Conservation (phyloP, 2,797 vertebrate species). For the Artibeus jamaicensis region DNA sequence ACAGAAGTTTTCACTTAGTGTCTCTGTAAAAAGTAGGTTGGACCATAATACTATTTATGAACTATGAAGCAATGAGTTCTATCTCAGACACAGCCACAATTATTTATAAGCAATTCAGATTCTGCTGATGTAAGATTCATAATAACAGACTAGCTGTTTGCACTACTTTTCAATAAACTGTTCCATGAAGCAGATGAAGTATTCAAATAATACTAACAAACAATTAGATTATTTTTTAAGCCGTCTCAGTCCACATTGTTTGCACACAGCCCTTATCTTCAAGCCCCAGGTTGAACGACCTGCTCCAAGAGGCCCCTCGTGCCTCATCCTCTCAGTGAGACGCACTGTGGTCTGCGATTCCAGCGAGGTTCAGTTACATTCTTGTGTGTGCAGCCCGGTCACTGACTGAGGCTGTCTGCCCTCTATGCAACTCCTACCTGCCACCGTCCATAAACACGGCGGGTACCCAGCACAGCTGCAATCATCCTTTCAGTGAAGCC, state of each 20-base stretch:
- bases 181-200: background rate
- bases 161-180: conserved; percentile 17
- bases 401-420: background rate
- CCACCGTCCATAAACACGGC: background rate
- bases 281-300: background rate
- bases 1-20: background rate
- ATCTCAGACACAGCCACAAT: background rate
- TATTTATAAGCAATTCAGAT: conserved; percentile 8
- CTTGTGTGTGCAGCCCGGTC: background rate
- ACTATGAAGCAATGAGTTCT: background rate
- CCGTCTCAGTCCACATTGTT: background rate
- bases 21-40: background rate
- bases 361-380: background rate
- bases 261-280: background rate
- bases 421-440: background rate
- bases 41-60: background rate
- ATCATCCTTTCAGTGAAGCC: background rate
- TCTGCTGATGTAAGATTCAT: background rate
- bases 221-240: background rate
- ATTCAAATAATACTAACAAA: background rate
- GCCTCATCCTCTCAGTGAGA: background rate
- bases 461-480: background rate
- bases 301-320: background rate
- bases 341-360: background rate
- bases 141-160: background rate